These are phyloP conservation scores for Pluvialis apricaria DNA, from an alignment of 2,113 vertebrate genomes.

Conservation along the genomic window DNA sequence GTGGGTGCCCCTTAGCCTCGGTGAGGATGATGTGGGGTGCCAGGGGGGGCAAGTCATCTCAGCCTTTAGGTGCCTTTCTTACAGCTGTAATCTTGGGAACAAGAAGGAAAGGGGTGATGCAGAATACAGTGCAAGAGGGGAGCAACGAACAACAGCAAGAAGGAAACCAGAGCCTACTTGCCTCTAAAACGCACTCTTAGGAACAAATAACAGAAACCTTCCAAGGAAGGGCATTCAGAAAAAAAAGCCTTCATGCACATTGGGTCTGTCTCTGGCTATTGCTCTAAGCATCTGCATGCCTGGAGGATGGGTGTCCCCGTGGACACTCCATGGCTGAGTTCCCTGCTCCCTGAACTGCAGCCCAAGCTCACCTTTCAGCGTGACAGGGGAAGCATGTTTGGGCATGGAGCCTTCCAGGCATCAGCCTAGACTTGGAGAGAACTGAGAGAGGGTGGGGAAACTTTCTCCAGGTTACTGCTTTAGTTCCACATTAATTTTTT, in stretches of 20 bases:
- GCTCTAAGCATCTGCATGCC: neutral
- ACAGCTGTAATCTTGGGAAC: neutral
- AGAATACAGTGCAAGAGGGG: fast-evolving
- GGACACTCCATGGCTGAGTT: neutral
- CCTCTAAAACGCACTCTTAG: neutral
- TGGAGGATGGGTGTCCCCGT: neutral
- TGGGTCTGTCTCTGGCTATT: neutral
- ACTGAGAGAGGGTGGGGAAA: neutral
- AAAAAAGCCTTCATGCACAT: neutral
- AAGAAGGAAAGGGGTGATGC: neutral
- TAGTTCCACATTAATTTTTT: conserved; percentile 72
- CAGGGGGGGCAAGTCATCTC: neutral
- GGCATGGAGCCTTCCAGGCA: neutral
- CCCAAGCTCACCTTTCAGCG: neutral
- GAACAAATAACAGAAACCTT: neutral
- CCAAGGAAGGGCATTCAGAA: neutral
- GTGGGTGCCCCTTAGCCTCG: neutral
- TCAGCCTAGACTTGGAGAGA: neutral
- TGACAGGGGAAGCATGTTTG: neutral
- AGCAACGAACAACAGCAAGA: neutral
- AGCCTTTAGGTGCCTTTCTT: neutral
- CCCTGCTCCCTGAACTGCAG: neutral
- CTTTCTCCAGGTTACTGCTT: conserved; percentile 5
- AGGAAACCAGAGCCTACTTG: neutral
- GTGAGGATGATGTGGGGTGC: neutral